Percentiles rank a stretch among this genome's conserved stretches.
These are phyloP conservation scores for Chaetodon trifascialis DNA, from an alignment of 2,113 vertebrate genomes.

Conservation along the genomic window DNA sequence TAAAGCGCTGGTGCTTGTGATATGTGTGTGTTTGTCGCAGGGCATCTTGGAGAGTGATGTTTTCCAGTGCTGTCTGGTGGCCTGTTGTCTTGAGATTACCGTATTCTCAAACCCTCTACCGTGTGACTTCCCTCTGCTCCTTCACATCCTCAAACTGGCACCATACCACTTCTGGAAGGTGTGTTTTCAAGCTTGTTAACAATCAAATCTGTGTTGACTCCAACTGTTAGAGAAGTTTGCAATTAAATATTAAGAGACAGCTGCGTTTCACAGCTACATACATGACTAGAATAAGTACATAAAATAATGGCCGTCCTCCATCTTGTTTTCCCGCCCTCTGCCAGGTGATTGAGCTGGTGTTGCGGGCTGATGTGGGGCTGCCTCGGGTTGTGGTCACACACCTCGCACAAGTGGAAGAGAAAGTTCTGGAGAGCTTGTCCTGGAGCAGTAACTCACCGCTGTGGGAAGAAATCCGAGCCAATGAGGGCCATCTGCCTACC, in stretches of 20 bases:
- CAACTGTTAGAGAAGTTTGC: too few relatives aligned
- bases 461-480: constrained; percentile 88
- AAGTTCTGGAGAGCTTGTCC: constrained; percentile 89
- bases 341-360: constrained; percentile 90
- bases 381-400: constrained; percentile 85
- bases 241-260: too few relatives aligned
- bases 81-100: constrained; percentile 90
- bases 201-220: not conserved
- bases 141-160: constrained; percentile 87
- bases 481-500: constrained; percentile 83
- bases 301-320: too few relatives aligned
- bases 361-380: constrained; percentile 86
- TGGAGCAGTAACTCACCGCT: constrained; percentile 88
- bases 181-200: constrained; percentile 35
- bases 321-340: not conserved
- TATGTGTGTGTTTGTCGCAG: constrained; percentile 31
- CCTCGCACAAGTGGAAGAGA: constrained; percentile 87
- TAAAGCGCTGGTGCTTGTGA: not conserved
- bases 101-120: constrained; percentile 80
- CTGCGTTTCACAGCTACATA: too few relatives aligned
- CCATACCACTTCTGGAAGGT: constrained; percentile 92
- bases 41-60: constrained; percentile 85
- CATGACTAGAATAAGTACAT: too few relatives aligned
- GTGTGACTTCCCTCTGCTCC: constrained; percentile 85
- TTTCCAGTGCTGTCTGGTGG: constrained; percentile 88